phyloP scores from a whole-genome alignment of 2,797 vertebrate species.

The Oophaga sylvatica region DNA sequence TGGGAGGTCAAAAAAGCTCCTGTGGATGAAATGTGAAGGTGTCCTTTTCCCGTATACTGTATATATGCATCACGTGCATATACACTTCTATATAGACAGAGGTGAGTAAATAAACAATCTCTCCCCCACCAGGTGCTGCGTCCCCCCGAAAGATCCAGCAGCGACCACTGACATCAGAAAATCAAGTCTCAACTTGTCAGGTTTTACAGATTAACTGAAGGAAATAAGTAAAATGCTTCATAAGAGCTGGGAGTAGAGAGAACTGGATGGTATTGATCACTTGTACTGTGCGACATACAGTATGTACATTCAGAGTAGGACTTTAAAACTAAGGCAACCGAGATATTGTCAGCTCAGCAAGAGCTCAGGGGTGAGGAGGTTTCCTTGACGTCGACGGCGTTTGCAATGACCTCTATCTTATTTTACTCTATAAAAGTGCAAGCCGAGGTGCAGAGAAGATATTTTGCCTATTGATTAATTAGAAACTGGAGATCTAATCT shows the following conservation, averaged over 20 bases:
- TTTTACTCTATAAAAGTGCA: neutral
- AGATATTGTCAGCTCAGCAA: neutral
- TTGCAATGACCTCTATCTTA: slow-evolving; percentile 1
- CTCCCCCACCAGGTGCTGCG: neutral
- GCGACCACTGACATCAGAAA: slow-evolving; percentile 1
- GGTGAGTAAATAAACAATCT: neutral
- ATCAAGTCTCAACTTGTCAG: slow-evolving; percentile 25
- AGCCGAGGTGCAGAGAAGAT: neutral
- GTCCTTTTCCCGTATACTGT: too few relatives aligned
- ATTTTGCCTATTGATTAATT: neutral
- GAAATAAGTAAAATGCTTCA: neutral
- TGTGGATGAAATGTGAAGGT: too few relatives aligned
- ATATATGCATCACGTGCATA: too few relatives aligned
- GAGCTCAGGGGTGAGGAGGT: neutral
- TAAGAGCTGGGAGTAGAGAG: neutral
- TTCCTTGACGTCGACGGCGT: neutral
- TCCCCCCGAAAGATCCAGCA: neutral
- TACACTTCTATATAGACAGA: too few relatives aligned
- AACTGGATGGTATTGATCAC: neutral
- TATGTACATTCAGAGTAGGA: neutral
- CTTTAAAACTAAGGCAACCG: neutral
- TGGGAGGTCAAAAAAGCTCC: too few relatives aligned
- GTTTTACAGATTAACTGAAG: slow-evolving; percentile 31
- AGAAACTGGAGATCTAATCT: neutral
- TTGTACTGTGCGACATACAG: neutral